These are phyloP conservation scores for Frankliniella intonsa DNA, from an alignment of 2,888 invertebrate genomes.

Conservation along the genomic window DNA sequence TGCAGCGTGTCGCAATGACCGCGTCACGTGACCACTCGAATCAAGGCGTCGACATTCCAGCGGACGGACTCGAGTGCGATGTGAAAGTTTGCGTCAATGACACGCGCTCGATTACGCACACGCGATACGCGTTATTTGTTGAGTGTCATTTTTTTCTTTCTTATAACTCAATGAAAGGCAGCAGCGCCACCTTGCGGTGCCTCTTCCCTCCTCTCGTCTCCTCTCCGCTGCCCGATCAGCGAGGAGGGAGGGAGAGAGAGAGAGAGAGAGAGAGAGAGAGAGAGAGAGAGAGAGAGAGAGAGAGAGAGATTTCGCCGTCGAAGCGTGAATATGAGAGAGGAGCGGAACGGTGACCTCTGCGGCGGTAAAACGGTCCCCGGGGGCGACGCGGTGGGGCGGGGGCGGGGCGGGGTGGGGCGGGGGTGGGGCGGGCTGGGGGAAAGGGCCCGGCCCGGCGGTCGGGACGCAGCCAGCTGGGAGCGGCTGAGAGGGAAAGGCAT, in stretches of 20 bases:
- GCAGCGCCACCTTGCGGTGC: too few species aligned
- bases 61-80: too few species aligned
- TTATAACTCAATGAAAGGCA: too few species aligned
- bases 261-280: not conserved
- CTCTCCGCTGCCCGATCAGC: too few species aligned
- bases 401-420: not conserved
- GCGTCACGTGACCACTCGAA: not conserved
- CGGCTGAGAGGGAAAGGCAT: not conserved
- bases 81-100: not conserved
- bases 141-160: too few species aligned
- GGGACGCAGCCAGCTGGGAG: not conserved
- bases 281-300: not conserved
- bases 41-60: too few species aligned
- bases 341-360: slow-evolving; percentile 11
- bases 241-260: not conserved
- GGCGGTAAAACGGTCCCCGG: slow-evolving; percentile 7
- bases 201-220: too few species aligned
- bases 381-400: not conserved
- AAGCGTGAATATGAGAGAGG: not conserved
- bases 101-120: too few species aligned
- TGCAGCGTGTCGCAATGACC: too few species aligned
- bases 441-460: not conserved
- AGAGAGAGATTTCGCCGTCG: not conserved
- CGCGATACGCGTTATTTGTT: too few species aligned
- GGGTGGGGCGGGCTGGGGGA: not conserved